Conservation (phyloP, 1,140 invertebrate species). For the Drosophila sturtevanti region DNA sequence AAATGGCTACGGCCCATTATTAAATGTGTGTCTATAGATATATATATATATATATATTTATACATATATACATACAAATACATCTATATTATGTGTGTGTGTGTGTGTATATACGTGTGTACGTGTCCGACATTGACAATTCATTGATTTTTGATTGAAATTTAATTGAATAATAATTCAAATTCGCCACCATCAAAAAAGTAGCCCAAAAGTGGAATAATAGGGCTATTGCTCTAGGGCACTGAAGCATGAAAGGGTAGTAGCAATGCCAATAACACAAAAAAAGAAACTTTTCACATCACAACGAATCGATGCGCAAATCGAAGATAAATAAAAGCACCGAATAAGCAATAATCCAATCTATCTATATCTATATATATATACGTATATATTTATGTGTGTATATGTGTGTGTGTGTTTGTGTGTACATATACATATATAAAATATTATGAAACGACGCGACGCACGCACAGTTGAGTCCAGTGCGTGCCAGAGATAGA, state of each 20-base stretch:
- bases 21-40: constrained; percentile 18
- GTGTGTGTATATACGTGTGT: constrained; percentile 13
- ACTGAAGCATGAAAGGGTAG: constrained; percentile 47
- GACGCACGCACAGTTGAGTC: constrained; percentile 17
- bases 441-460: constrained; percentile 36
- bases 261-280: constrained; percentile 28
- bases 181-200: constrained; percentile 38
- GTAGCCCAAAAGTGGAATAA: constrained; percentile 28
- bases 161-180: constrained; percentile 77
- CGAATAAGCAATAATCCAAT: constrained; percentile 71
- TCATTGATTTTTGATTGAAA: constrained; percentile 74
- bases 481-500: constrained; percentile 14
- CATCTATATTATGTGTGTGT: neutral
- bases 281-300: constrained; percentile 44
- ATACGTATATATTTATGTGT: neutral
- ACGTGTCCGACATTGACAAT: constrained; percentile 39
- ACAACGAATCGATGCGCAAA: constrained; percentile 51
- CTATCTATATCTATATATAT: constrained; percentile 1
- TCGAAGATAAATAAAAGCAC: constrained; percentile 78
- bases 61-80: no score
- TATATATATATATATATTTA: no score
- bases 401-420: neutral
- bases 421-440: neutral
- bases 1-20: neutral
- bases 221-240: constrained; percentile 27